phyloP scores from a whole-genome alignment of 1,140 invertebrate species.

The Ceratina calcarata region DNA sequence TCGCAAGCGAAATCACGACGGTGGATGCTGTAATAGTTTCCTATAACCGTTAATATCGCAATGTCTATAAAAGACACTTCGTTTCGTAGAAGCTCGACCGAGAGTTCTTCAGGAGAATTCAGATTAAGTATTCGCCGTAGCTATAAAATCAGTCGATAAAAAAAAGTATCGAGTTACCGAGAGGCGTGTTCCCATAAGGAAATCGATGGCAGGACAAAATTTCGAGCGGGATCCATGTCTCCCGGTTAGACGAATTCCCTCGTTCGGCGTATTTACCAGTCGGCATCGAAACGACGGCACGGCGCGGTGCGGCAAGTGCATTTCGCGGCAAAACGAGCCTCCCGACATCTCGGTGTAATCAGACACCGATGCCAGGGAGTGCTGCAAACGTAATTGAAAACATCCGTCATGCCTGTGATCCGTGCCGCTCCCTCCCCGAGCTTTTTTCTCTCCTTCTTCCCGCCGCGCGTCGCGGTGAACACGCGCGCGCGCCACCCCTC shows the following conservation, averaged over 20 bases:
- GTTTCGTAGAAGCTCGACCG: background rate
- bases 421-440: constrained; percentile 64
- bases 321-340: constrained; percentile 67
- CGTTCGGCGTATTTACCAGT: constrained; percentile 65
- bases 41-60: no score
- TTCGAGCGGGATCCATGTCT: background rate
- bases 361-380: constrained; percentile 71
- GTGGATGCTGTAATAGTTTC: no score
- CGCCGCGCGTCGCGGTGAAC: constrained; percentile 1
- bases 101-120: background rate
- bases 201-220: constrained; percentile 15
- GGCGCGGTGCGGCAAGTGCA: constrained; percentile 69
- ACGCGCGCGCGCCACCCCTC: constrained; percentile 29
- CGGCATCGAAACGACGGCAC: constrained; percentile 21
- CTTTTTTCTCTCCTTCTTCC: constrained; percentile 35
- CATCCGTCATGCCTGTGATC: constrained; percentile 72
- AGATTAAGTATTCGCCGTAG: background rate
- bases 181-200: constrained; percentile 29
- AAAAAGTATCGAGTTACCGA: constrained; percentile 33
- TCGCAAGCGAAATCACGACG: no score
- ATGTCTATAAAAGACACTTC: background rate
- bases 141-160: background rate
- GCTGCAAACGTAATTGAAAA: constrained; percentile 66
- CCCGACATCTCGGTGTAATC: constrained; percentile 81
- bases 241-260: constrained; percentile 66